phyloP scores from a whole-genome alignment of 2,888 invertebrate genomes.

The Philereme transversata region DNA sequence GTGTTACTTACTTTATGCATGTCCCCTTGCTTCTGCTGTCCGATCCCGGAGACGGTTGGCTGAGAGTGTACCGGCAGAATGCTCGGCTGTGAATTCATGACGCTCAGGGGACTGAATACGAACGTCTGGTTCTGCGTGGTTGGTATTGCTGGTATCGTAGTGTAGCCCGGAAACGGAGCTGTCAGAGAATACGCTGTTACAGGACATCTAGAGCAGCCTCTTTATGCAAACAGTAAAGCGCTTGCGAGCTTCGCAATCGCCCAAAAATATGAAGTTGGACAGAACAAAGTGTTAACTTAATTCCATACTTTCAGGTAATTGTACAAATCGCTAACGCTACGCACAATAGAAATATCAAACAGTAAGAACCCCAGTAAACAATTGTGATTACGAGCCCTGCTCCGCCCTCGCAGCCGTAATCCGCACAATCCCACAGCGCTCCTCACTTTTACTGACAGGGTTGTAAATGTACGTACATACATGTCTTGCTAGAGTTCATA shows the following conservation, averaged over 20 bases:
- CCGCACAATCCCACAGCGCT: not conserved
- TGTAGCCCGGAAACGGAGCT: constrained; percentile 89
- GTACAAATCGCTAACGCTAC: constrained; percentile 1
- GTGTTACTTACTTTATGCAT: constrained; percentile 85
- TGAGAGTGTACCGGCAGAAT: constrained; percentile 86
- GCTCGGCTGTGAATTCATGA: constrained; percentile 88
- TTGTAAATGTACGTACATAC: not conserved
- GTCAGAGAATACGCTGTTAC: constrained; percentile 27
- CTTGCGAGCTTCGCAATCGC: constrained; percentile 1
- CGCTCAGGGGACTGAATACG: constrained; percentile 89
- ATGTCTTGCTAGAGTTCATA: not conserved
- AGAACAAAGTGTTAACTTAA: no score
- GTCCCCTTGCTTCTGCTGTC: constrained; percentile 85
- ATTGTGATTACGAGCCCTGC: not conserved
- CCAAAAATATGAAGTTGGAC: not conserved
- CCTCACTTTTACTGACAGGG: not conserved
- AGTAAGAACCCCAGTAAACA: not conserved
- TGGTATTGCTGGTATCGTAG: constrained; percentile 90
- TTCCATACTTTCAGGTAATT: not conserved
- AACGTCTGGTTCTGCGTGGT: constrained; percentile 91
- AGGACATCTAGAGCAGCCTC: constrained; percentile 4
- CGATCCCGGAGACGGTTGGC: constrained; percentile 72
- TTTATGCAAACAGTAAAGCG: not conserved
- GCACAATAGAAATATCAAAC: constrained; percentile 4
- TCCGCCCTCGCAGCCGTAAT: not conserved